Evolutionary conservation across 35 echinoderm and acorn worm genomes (phyloP).

Genomic region (Amphiura filiformis): DNA sequence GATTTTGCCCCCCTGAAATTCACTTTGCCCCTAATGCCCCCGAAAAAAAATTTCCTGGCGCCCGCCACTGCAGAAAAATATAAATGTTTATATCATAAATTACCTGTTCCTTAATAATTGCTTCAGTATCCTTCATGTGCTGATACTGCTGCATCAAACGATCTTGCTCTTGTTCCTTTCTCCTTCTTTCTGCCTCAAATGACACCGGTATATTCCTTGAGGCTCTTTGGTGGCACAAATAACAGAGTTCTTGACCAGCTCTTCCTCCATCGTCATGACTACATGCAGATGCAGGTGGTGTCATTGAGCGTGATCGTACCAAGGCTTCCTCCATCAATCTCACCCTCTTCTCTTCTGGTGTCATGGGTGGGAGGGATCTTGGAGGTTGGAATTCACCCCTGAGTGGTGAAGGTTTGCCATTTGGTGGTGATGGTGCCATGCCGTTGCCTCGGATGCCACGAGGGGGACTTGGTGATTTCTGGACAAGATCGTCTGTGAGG

Average conservation of each 20-base stretch:
- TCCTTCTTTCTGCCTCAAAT: constrained; percentile 69
- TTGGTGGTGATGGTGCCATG: constrained; percentile 79
- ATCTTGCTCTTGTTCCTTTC: constrained; percentile 95
- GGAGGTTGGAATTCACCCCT: constrained; percentile 38
- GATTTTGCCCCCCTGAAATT: no score
- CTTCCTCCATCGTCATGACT: constrained; percentile 40
- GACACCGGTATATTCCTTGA: constrained; percentile 84
- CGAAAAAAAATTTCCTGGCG: no score
- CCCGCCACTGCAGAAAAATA: no score
- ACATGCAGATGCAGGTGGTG: constrained; percentile 33
- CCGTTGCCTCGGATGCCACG: constrained; percentile 60
- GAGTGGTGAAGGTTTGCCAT: constrained; percentile 65
- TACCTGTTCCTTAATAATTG: constrained; percentile 90
- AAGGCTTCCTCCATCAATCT: neutral
- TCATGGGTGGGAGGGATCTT: constrained; percentile 42
- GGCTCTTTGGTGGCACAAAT: constrained; percentile 93
- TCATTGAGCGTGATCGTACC: neutral
- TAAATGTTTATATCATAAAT: neutral
- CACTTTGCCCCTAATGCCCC: no score
- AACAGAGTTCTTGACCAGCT: constrained; percentile 92
- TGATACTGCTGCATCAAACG: constrained; percentile 83
- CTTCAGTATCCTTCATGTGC: constrained; percentile 95
- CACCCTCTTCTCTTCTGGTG: constrained; percentile 25
- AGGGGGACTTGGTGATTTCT: constrained; percentile 52
- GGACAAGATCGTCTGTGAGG: constrained; percentile 59